Base-by-base conservation (phyloP, 2,888 invertebrate species). In the Caenorhabditis sp. region DNA sequence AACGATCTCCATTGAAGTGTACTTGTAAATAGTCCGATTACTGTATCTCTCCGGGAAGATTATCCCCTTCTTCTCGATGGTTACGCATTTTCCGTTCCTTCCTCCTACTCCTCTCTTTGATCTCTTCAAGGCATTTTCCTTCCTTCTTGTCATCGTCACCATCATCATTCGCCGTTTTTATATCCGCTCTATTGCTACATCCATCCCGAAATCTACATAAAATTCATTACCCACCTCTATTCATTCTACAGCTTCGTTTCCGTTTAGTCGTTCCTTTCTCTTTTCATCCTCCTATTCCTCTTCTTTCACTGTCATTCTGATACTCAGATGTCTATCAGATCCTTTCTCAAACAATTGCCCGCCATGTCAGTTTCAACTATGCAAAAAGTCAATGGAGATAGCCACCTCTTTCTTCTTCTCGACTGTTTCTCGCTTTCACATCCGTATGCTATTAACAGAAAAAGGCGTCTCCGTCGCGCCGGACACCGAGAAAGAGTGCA, bases 371-470 rank as follows among this genome's bases (percentile, higher is more conserved):
- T 55, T 55, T 55, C 26, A 24, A n/a, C 8, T 26, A 5, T 40
- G 40, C 32, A 55, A 55, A 26, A 55, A 55, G 9, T 51, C 32
- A 13, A 40, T 40, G 13, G 5, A 4, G 32, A 32, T 32, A 32
- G 9, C 50, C 20, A 28, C 64, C 28, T n/a, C n/a, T n/a, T n/a
- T n/a, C n/a, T n/a, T 26, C 26, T 40, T 22, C 44, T 24, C 51
- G 9, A 6, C 35, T 71, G 55, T 71, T 47, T 64, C 56, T 60
- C 58, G n/a, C 40, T 37, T 72, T 65, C 72, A 58, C 64, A 56
- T 64, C 64, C 72, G 51, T 64, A 56, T 22, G 32, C 47, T 72
- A 64, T 72, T 72, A 72, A 64, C 72, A 64, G 35, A 72, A 72
- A 72, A 72, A 72, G 64, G 70, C 70, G 70, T 71, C 70, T 32